phyloP scores from a whole-genome alignment of 2,113 vertebrate genomes.

The Ranitomeya imitator region DNA sequence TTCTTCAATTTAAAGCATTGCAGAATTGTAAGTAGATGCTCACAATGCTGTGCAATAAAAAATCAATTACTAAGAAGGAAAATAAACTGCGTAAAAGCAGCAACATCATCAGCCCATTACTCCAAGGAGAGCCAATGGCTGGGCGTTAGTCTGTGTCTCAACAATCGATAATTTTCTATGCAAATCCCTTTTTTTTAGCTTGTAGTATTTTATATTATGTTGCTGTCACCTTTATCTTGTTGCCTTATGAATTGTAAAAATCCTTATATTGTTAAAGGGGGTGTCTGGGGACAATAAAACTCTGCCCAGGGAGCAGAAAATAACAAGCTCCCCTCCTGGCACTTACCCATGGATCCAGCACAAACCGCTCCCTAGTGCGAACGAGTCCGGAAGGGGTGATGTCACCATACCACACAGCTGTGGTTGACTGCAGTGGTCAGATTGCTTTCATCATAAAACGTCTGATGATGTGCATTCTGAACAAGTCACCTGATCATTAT shows the following conservation, averaged over 20 bases:
- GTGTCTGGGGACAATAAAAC: no score
- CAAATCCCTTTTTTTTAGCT: neutral
- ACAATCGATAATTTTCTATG: neutral
- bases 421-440: no score
- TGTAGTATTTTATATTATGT: neutral
- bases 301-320: no score
- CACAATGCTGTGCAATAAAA: neutral
- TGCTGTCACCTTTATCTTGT: neutral
- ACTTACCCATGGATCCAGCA: no score
- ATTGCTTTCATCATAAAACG: no score
- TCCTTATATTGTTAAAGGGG: neutral
- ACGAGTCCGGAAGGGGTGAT: no score
- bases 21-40: neutral
- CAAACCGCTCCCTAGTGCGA: no score
- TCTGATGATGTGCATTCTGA: no score
- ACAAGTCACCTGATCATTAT: no score
- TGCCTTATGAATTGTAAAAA: neutral
- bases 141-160: neutral
- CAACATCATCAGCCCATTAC: neutral
- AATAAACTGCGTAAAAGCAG: neutral
- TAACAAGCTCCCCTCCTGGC: no score
- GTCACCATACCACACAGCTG: no score
- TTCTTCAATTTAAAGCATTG: neutral
- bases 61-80: neutral
- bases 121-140: neutral